phyloP scores from a whole-genome alignment of 2,797 vertebrate genomes.

The Liparis tanakae region DNA sequence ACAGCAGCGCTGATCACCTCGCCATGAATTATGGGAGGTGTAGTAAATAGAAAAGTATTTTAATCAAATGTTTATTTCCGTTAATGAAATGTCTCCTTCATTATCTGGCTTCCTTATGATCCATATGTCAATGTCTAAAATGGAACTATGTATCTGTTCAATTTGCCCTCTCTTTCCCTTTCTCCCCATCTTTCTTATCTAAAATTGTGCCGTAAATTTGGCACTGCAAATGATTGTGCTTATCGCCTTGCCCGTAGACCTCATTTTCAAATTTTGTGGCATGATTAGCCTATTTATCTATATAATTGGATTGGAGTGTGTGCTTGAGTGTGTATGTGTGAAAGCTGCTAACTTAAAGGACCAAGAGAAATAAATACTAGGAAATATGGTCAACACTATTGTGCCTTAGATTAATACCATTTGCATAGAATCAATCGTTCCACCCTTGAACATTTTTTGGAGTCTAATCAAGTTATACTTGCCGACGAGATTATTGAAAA shows the following conservation, averaged over 20 bases:
- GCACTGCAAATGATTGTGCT: slow-evolving; percentile 82
- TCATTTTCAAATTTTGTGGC: slow-evolving; percentile 85
- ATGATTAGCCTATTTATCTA: slow-evolving; percentile 88
- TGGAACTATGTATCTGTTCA: slow-evolving; percentile 81
- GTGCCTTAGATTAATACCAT: slow-evolving; percentile 79
- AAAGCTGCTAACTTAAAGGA: slow-evolving; percentile 73
- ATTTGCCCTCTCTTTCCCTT: slow-evolving; percentile 70
- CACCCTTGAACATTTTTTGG: slow-evolving; percentile 68
- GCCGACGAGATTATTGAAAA: slow-evolving; percentile 78
- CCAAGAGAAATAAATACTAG: slow-evolving; percentile 68
- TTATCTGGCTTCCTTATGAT: slow-evolving; percentile 82
- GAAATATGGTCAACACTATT: slow-evolving; percentile 74
- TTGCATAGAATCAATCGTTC: slow-evolving; percentile 84
- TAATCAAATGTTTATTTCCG: slow-evolving; percentile 81
- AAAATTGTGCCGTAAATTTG: slow-evolving; percentile 85
- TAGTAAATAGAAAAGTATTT: slow-evolving; percentile 76
- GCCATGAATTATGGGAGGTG: slow-evolving; percentile 75
- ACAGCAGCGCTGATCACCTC: slow-evolving; percentile 51
- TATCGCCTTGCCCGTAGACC: slow-evolving; percentile 83
- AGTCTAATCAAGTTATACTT: slow-evolving; percentile 80
- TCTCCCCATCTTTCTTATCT: slow-evolving; percentile 81
- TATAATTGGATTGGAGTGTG: slow-evolving; percentile 86
- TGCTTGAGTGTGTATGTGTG: slow-evolving; percentile 64
- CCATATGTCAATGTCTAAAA: slow-evolving; percentile 84
- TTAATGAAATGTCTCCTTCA: slow-evolving; percentile 83